Base-by-base conservation (phyloP, 37 sponge, comb jelly and placozoan genomes). In the Hexactinellida sp. region DNA sequence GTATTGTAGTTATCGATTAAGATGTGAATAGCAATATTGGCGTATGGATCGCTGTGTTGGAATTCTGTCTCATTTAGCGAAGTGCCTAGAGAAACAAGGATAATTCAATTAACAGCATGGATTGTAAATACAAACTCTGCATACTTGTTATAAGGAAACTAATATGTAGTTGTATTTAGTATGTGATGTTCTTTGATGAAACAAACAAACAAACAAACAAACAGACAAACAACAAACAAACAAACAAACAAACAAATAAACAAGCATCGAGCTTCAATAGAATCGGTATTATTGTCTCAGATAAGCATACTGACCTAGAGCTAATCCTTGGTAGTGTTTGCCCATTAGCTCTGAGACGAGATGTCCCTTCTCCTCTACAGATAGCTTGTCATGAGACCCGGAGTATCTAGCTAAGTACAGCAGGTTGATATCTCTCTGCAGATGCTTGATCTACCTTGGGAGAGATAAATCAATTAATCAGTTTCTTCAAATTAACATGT, bases 21-120 rank as follows among this genome's bases (percentile, higher is more conserved):
- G 76, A 63, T 23, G 34, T 63, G 76, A 21, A 23, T 63, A 63
- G 76, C 76, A 32, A 63, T 23, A n/a, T 25, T 63, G 3, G 76
- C 76, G 30, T 63, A 63, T 25, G 76, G 76, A 63, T 63, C 76
- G 13, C 76, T n/a, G 76, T 63, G 34, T 63, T 63, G 76, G 34
- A 63, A 63, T 10, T 63, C 76, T 25, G 76, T 63, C 3, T 63
- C 76, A n/a, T 63, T 25, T 23, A 63, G 76, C 34, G 21, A 25
- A 28, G 21, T n/a, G 13, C 76, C 76, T 63, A 63, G 3, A 63
- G 1, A 23, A n/a, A 63, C 3, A 28, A 63, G 13, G 76, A n/a
- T n/a, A n/a, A n/a, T n/a, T n/a, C n/a, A n/a, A n/a, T n/a, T n/a
- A n/a, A n/a, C n/a, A n/a, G n/a, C n/a, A n/a, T n/a, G n/a, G n/a